Evolutionary conservation across 2,797 vertebrate genomes (phyloP), one percentile per base, ranked within the genome.

Genomic region (Xerus rutilus): DNA sequence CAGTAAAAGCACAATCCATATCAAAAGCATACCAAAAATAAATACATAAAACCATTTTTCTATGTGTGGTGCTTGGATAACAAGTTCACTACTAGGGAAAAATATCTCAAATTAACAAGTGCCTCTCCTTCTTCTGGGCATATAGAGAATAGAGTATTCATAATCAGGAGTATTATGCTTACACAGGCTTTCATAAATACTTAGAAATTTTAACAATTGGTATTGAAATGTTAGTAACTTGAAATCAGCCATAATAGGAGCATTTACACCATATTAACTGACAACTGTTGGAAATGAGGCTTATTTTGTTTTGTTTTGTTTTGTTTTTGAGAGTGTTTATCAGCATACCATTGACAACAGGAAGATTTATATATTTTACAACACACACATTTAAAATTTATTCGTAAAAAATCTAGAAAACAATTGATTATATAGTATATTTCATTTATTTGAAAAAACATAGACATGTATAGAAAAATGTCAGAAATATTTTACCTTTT

Each of bases 401-500:
- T n/a, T 85, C 74, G 47, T 54, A 14, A 69, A 93, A 95, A 49
- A 20, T 90, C 23, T 85, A 89, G 57, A 17, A 92, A 93, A 64
- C 69, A 4, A 0, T n/a, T 77, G 23, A 52, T 28, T 70, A 67
- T 28, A 84, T 18, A 73, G 23, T 30, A 6, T 39, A 57, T 67
- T 54, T 94, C 10, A 57, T 69, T 87, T 54, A 28, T 52, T 23
- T 92, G 15, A 52, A 62, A 76, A 91, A 79, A 76, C 35, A 65
- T 1, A 11, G 7, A 43, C 28, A 21, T 35, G 0, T n/a, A 35
- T 11, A 83, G 67, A 70, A 95, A 93, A 95, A 35, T n/a, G 5
- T 74, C 52, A 43, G 20, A 89, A 57, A 7, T 17, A 65, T 23
- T 54, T 72, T 4, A 62, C 39, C 0, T 45, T 7, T 28, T 64